Percentiles rank a stretch among this genome's conserved stretches.
These are phyloP conservation scores for Sinopyrophorus schimmeli DNA, from an alignment of 2,888 invertebrate genomes.

Conservation along the genomic window DNA sequence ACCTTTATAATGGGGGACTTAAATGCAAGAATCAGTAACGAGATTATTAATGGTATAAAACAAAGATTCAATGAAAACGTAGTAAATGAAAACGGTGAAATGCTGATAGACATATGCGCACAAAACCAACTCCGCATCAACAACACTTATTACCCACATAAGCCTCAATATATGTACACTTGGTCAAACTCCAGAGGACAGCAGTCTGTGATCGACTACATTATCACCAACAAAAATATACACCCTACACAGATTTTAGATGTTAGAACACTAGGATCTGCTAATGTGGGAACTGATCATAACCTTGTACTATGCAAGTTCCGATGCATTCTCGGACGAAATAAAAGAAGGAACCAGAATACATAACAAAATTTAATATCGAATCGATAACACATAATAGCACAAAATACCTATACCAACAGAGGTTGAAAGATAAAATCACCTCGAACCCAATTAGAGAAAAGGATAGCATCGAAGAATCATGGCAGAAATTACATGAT, in stretches of 20 bases:
- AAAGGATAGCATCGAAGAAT: neutral
- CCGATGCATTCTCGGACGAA: too few relatives aligned
- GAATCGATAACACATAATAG: too few relatives aligned
- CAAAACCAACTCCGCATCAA: constrained; percentile 10
- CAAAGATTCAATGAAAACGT: constrained; percentile 5
- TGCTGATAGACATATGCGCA: neutral
- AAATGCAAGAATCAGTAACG: constrained; percentile 1
- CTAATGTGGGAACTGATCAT: constrained; percentile 5
- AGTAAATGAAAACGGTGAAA: constrained; percentile 3
- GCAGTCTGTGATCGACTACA: constrained; percentile 5
- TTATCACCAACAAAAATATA: neutral
- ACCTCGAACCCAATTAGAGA: neutral
- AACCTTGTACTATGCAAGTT: constrained; percentile 1
- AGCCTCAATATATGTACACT: constrained; percentile 8
- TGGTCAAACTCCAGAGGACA: constrained; percentile 7
- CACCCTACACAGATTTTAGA: constrained; percentile 1
- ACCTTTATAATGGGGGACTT: constrained; percentile 5
- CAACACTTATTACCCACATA: constrained; percentile 8
- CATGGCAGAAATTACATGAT: neutral
- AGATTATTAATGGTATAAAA: neutral
- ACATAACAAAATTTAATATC: neutral
- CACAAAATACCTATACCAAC: constrained; percentile 1
- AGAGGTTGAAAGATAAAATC: neutral
- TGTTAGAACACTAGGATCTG: constrained; percentile 7
- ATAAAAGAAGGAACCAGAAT: constrained; percentile 2